These are phyloP conservation scores for Crotophaga sulcirostris DNA, from an alignment of 2,113 vertebrate species.

Conservation along the genomic window DNA sequence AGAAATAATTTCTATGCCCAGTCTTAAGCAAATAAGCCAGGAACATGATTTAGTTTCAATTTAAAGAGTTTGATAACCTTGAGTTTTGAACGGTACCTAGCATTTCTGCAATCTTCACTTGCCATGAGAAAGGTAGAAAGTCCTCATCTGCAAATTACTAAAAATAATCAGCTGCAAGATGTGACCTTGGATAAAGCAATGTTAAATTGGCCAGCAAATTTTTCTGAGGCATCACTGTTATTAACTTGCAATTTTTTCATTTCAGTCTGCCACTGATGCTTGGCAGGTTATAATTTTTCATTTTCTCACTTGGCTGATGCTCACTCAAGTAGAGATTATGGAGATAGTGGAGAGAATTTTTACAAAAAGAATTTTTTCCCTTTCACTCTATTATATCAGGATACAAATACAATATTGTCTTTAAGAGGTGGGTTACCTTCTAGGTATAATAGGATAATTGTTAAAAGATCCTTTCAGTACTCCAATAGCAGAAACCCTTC, in stretches of 20 bases:
- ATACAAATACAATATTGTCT: conserved; percentile 26
- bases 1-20: conserved; percentile 16
- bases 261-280: conserved; percentile 86
- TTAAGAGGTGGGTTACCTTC: conserved; percentile 10
- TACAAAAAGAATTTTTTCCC: conserved; percentile 72
- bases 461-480: neutral
- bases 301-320: conserved; percentile 85
- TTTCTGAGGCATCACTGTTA: conserved; percentile 80
- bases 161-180: conserved; percentile 76
- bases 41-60: conserved; percentile 19
- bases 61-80: conserved; percentile 57
- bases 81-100: conserved; percentile 47
- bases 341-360: conserved; percentile 78
- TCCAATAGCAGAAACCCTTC: neutral
- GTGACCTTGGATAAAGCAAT: conserved; percentile 84
- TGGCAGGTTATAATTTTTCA: conserved; percentile 90
- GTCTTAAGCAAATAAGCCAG: conserved; percentile 57
- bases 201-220: conserved; percentile 84
- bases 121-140: conserved; percentile 46
- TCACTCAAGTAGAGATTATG: conserved; percentile 87
- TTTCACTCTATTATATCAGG: conserved; percentile 46
- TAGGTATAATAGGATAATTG: neutral
- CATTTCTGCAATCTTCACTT: conserved; percentile 57
- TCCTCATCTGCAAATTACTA: conserved; percentile 76
- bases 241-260: conserved; percentile 88